These are phyloP conservation scores for Quiscalus mexicanus DNA, from an alignment of 2,113 vertebrate species.

Conservation along the genomic window DNA sequence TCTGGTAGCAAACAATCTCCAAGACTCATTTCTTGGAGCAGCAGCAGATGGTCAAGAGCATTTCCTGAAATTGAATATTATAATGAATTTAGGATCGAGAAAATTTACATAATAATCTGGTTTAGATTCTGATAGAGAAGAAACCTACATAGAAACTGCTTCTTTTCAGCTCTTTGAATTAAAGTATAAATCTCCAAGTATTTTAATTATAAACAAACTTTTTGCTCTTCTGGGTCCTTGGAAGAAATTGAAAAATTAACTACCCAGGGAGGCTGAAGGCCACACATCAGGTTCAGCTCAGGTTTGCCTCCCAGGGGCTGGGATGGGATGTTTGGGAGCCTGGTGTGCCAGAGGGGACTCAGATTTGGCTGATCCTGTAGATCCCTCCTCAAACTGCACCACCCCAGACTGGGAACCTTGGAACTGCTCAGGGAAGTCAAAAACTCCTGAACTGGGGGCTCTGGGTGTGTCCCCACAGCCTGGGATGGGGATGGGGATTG, in stretches of 20 bases:
- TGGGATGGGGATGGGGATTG: too few species aligned
- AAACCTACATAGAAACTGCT: conserved; percentile 35
- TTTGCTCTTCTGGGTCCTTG: background rate
- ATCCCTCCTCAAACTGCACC: background rate
- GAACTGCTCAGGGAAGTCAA: background rate
- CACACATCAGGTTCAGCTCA: background rate
- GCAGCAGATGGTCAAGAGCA: conserved; percentile 69
- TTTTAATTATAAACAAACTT: conserved; percentile 61
- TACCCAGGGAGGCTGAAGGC: background rate
- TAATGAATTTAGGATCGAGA: conserved; percentile 50
- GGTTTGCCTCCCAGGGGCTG: background rate
- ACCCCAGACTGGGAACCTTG: background rate
- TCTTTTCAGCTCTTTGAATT: conserved; percentile 29
- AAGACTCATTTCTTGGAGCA: conserved; percentile 44
- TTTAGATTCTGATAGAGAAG: conserved; percentile 37
- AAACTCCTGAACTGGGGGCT: background rate
- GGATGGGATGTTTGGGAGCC: accelerated
- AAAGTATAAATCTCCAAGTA: conserved; percentile 17
- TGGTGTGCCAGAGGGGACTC: accelerated
- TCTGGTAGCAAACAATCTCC: conserved; percentile 51
- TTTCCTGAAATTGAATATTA: conserved; percentile 68
- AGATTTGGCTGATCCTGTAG: background rate
- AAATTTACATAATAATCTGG: conserved; percentile 69
- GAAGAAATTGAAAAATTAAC: conserved; percentile 42
- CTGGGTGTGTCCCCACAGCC: background rate